Base-by-base conservation (phyloP, 2,113 vertebrate genomes). In the Oceanites oceanicus region DNA sequence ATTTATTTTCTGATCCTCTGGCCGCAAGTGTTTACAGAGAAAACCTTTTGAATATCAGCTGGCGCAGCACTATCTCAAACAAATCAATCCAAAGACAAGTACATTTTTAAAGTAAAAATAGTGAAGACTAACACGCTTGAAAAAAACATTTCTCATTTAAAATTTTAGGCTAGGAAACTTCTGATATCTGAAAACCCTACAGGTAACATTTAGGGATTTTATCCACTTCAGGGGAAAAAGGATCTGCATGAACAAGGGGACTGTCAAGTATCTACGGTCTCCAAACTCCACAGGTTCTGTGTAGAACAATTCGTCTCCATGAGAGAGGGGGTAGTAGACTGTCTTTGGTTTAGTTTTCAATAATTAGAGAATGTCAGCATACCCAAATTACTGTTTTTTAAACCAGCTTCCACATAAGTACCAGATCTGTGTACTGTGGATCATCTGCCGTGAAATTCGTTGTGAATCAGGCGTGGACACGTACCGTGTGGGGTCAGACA, bases 61-160 rank as follows among this genome's bases (percentile, higher is more conserved):
- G 34, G n/a, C 0, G 0, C 26, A 16, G 27, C 0, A 0, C 61
- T 26, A 1, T 18, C 52, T 38, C 38, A 36, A 59, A 65, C 20
- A 34, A 36, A 66, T 44, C 56, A 13, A 13, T 12, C 13, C 23
- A 23, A 61, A 59, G 22, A 21, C 19, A 62, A 65, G 29, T 4
- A 23, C 5, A 4, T 52, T 61, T 79, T 55, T 16, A 6, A 22
- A 74, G 44, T 11, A 38, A n/a, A 70, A 73, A 3, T 2, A 58
- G 27, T 3, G 21, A 79, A 71, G 36, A 15, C 27, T 29, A 52
- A 44, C 23, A 15, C 42, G n/a, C 11, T 82, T 68, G 38, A 49
- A n/a, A 40, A 52, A 52, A 58, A 14, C 45, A 22, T n/a, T 52
- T 42, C 8, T 34, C 21, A 23, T 21, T 10, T 50, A 4, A 67